These are phyloP conservation scores for Didymodactylos carnosus DNA, from an alignment of 2,888 invertebrate genomes.

Conservation along the genomic window DNA sequence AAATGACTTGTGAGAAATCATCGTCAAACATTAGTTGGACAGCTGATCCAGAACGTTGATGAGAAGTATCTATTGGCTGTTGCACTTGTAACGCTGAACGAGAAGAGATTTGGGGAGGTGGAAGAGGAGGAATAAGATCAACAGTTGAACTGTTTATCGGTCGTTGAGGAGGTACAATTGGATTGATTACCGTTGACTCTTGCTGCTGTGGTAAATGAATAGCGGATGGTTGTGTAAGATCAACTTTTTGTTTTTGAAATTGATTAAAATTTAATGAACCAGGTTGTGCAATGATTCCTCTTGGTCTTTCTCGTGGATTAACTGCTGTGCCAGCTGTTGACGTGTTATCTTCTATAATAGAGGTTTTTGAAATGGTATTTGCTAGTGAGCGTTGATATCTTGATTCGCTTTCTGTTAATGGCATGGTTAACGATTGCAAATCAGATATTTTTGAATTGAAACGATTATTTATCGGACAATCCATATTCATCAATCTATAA, in stretches of 20 bases:
- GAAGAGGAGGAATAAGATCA: too few species aligned
- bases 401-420: slow-evolving; percentile 8
- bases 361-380: background rate
- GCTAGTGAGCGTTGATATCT: background rate
- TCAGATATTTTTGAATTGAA: slow-evolving; percentile 2
- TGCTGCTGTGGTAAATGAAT: background rate
- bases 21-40: background rate
- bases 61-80: background rate
- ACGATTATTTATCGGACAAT: slow-evolving; percentile 54
- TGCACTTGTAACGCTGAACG: background rate
- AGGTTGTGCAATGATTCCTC: background rate
- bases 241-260: background rate
- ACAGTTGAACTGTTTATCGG: too few species aligned
- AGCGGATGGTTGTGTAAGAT: background rate
- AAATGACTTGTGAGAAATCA: background rate
- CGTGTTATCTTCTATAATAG: background rate
- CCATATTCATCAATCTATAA: slow-evolving; percentile 49
- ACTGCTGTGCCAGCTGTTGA: slow-evolving; percentile 5
- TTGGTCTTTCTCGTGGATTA: slow-evolving; percentile 13
- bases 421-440: background rate
- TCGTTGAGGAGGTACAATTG: background rate
- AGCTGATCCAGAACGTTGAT: background rate
- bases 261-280: background rate
- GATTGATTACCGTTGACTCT: too few species aligned
- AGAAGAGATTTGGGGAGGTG: background rate